Conservation (phyloP, 2,113 vertebrate species). For the Formicarius rufipectus region DNA sequence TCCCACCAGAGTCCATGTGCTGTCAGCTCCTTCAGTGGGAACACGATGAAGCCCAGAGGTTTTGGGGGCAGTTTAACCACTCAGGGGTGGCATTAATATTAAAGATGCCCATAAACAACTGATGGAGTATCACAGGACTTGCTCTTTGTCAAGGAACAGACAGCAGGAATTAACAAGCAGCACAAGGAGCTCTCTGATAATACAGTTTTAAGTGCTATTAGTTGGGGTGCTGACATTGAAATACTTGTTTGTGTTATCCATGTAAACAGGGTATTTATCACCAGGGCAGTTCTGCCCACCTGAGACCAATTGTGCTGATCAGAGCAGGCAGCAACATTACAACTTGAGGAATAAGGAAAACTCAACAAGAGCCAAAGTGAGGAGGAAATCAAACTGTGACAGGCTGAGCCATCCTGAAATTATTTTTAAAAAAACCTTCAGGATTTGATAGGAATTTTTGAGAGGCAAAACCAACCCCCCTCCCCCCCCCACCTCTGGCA, state of each 20-base stretch:
- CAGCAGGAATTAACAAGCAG: neutral
- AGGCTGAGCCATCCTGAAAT: neutral
- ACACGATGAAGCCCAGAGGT: neutral
- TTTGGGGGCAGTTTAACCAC: slow-evolving; percentile 28
- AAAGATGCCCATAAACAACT: neutral
- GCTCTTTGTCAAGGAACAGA: neutral
- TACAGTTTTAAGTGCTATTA: neutral
- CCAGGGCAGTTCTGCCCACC: neutral
- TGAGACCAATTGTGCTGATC: neutral
- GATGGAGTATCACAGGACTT: neutral
- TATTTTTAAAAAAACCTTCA: neutral
- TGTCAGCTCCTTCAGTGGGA: neutral
- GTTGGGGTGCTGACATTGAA: neutral
- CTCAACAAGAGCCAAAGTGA: neutral
- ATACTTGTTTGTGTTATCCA: neutral
- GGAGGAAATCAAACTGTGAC: neutral
- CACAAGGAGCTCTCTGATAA: neutral
- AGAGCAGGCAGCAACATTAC: neutral
- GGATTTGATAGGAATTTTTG: neutral
- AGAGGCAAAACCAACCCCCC: neutral
- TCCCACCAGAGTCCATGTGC: neutral
- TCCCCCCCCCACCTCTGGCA: neutral
- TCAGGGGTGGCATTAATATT: neutral
- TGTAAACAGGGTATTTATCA: neutral
- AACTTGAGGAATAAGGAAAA: neutral